phyloP scores from a whole-genome alignment of 2,113 vertebrate genomes.

The Epinephelus cyanopodus region DNA sequence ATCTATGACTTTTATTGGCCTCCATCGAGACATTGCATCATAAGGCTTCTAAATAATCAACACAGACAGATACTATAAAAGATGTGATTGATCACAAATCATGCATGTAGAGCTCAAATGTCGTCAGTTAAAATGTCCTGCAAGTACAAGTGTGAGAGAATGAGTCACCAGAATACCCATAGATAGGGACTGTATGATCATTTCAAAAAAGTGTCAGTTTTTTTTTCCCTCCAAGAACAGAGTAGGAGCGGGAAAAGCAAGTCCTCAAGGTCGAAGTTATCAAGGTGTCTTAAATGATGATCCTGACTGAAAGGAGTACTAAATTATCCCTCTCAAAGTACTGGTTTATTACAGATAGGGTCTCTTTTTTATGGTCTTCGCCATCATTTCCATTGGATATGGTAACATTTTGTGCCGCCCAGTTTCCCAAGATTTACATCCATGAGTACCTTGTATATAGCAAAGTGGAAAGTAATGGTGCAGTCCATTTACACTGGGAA shows the following conservation, averaged over 20 bases:
- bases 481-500: too few species aligned
- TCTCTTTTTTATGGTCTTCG: neutral
- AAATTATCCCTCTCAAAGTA: neutral
- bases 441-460: too few species aligned
- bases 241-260: neutral
- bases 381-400: neutral
- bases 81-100: neutral
- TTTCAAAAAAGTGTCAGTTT: neutral
- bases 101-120: neutral
- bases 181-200: neutral
- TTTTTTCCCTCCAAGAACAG: neutral
- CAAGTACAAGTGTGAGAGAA: neutral
- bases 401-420: neutral
- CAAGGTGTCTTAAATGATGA: neutral
- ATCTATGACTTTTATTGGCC: conserved; percentile 13
- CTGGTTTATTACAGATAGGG: neutral
- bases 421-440: neutral
- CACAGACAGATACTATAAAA: neutral
- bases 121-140: neutral
- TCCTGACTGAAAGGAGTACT: neutral
- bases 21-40: conserved; percentile 3
- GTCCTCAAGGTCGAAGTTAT: neutral
- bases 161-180: neutral
- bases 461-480: too few species aligned
- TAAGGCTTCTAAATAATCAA: conserved; percentile 10